Conservation (phyloP, 2,888 invertebrate genomes). For the Argyresthia goedartella region DNA sequence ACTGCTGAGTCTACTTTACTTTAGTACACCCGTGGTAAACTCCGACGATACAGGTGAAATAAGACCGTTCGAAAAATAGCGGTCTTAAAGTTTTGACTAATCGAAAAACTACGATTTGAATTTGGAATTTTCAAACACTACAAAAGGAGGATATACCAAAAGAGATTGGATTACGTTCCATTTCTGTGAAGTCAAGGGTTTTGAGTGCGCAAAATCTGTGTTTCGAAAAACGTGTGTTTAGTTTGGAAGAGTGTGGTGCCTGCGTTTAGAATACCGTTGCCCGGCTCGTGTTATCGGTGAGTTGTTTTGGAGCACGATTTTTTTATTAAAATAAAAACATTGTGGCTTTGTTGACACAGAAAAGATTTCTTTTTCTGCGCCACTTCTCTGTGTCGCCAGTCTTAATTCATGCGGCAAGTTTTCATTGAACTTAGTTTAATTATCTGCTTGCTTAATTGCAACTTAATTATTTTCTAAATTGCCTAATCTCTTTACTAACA, state of each 20-base stretch:
- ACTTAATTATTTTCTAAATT: too few relatives aligned
- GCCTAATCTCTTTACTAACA: too few relatives aligned
- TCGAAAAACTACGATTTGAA: background rate
- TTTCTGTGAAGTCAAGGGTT: background rate
- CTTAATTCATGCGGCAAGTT: too few relatives aligned
- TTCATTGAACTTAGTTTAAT: too few relatives aligned
- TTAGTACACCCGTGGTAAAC: conserved; percentile 4
- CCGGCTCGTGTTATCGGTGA: conserved; percentile 42
- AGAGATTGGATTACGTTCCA: background rate
- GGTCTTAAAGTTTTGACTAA: background rate
- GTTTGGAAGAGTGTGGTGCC: conserved; percentile 1
- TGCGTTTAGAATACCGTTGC: conserved; percentile 46
- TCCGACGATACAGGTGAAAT: conserved; percentile 1
- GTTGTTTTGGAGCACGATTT: conserved; percentile 19
- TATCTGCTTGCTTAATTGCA: too few relatives aligned
- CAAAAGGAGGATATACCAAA: background rate
- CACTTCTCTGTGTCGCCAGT: too few relatives aligned
- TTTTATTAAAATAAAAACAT: background rate
- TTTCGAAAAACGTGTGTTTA: background rate
- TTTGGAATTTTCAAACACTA: background rate
- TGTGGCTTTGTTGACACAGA: background rate
- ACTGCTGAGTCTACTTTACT: conserved; percentile 38
- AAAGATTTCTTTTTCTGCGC: too few relatives aligned
- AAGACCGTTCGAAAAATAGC: background rate
- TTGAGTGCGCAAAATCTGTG: background rate